Base-by-base conservation (phyloP, 2,888 invertebrate genomes). In the Drosophila stalkeri region DNA sequence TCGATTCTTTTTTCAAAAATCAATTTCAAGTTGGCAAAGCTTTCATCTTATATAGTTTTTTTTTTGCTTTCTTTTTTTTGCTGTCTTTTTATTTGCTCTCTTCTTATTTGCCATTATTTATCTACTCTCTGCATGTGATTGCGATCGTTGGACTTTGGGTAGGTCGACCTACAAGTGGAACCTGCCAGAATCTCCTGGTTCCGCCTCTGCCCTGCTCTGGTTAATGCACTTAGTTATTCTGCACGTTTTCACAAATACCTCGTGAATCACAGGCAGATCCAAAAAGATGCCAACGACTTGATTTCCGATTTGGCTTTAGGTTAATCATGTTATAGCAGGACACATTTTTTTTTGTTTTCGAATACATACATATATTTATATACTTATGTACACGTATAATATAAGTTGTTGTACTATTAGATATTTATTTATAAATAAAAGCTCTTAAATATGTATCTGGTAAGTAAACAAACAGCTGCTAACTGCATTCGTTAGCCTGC, bases 11-110 rank as follows among this genome's bases (percentile, higher is more conserved):
- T 63, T 63, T 41, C 56, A 37, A 75, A 72, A 72, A 80, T 71
- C 47, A 55, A 77, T 81, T 82, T 79, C 72, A 86, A 79, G 69
- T 84, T 84, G 69, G 64, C 77, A 57, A 61, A 51, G 62, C 12
- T 66, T 70, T 68, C 39, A 20, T 63, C 8, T 35, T 63, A n/a
- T 18, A 9, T 37, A 11, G 18, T 14, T 5, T 7, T 62, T 37
- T 31, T 57, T 41, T 43, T 59, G 47, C n/a, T 55, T 27, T 16
- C n/a, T n/a, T 49, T 27, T 49, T 49, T 41, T 43, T 60, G 47
- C n/a, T 55, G 23, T 16, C n/a, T n/a, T 31, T 27, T 49, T 49
- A 27, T 27, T 12, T 43, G 37, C 11, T 43, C 70, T 61, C 66
- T 56, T 47, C 41, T 20, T 44, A 37, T 23, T 37, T 57, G 65